Conservation (phyloP, 2,888 invertebrate species). For the Hydraecia micacea region DNA sequence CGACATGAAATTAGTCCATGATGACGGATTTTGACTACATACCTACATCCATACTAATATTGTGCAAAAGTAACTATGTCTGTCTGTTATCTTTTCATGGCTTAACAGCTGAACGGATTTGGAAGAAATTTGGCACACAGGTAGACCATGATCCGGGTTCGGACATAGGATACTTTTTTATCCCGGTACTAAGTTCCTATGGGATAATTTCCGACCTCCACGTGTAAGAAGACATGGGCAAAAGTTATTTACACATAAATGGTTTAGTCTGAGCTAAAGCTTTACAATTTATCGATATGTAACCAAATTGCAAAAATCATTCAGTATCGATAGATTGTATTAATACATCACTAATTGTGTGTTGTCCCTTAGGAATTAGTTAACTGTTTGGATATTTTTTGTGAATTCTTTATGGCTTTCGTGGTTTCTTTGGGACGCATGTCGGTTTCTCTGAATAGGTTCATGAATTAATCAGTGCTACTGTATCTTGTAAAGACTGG, state of each 20-base stretch:
- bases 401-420: conserved; percentile 54
- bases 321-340: background rate
- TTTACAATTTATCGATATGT: background rate
- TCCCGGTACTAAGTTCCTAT: background rate
- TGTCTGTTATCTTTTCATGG: background rate
- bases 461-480: conserved; percentile 56
- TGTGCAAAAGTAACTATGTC: background rate
- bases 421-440: conserved; percentile 47
- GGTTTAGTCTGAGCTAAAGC: background rate
- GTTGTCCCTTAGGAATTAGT: conserved; percentile 55
- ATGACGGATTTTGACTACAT: background rate
- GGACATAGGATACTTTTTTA: background rate
- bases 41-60: background rate
- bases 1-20: background rate
- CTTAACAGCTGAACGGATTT: background rate
- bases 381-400: conserved; percentile 61
- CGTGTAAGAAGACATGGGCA: background rate
- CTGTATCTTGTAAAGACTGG: conserved; percentile 10
- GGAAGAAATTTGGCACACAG: background rate
- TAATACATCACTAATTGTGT: conserved; percentile 35
- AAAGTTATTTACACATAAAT: background rate
- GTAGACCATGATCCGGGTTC: background rate
- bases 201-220: background rate
- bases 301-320: background rate
- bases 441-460: conserved; percentile 41